Base-by-base conservation (phyloP, 2,113 vertebrate genomes). In the Lasiurus borealis region DNA sequence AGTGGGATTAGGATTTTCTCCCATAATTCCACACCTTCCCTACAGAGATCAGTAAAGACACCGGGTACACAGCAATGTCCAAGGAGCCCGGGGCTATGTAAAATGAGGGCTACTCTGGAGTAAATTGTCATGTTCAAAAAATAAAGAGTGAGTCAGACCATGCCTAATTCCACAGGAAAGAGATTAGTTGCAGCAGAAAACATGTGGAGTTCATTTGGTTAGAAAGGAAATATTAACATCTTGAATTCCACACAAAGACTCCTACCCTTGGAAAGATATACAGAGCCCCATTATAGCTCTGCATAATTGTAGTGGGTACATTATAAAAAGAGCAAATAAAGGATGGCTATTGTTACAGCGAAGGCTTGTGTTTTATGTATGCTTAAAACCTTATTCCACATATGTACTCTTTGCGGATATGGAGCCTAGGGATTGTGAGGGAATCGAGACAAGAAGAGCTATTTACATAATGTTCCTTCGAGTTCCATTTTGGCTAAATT, bases 141-240 rank as follows among this genome's bases (percentile, higher is more conserved):
- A 88, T 92, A 96, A 93, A 96, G 85, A 93, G 85, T 96, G 97
- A 97, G 96, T 97, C 97, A 97, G 88, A 97, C 91, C 95, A 44
- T 97, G 96, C 82, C 96, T 97, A 97, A 97, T 96, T 97, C 81
- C 92, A 96, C 96, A 97, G 96, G 94, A 97, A 97, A 85, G 73
- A 96, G 94, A 97, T 97, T 96, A 72, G 50, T 97, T 88, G 90
- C 95, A 95, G 92, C 91, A 95, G 90, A 95, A 95, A 96, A 95
- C 97, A 97, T 97, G 96, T 97, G 96, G 96, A 97, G 73, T 76
- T 97, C 92, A 97, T 97, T 96, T 97, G 40, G 77, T 95, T 87
- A 88, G 94, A 96, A 90, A 97, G 96, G 91, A 95, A 97, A 97
- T 95, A 95, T 91, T 97, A 97, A 91, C 95, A 97, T 97, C 95